phyloP scores from a whole-genome alignment of 2,888 invertebrate genomes.

The Drosophila lacicola region DNA sequence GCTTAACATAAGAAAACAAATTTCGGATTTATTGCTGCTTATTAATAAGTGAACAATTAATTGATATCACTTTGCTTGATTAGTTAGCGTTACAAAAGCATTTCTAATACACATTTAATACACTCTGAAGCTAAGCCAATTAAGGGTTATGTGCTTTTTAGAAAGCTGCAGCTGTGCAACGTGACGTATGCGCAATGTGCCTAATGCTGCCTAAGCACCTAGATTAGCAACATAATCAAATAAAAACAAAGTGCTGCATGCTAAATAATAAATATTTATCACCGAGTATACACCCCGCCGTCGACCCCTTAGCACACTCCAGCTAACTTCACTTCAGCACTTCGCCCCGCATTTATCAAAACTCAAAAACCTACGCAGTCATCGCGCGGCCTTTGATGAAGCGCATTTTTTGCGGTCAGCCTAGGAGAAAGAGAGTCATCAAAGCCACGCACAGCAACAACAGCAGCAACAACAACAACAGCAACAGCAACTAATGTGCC shows the following conservation, averaged over 20 bases:
- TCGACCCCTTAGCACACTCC: neutral
- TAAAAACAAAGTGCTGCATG: conserved; percentile 33
- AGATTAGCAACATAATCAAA: conserved; percentile 34
- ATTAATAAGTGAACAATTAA: too few relatives aligned
- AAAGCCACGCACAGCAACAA: conserved; percentile 56
- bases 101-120: neutral
- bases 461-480: conserved; percentile 23
- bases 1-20: too few relatives aligned
- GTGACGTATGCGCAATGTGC: conserved; percentile 53
- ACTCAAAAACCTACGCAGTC: conserved; percentile 70
- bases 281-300: conserved; percentile 22
- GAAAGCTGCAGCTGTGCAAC: conserved; percentile 21
- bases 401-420: conserved; percentile 66
- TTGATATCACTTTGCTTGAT: too few relatives aligned
- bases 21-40: too few relatives aligned
- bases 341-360: conserved; percentile 47
- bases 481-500: conserved; percentile 66
- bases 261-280: conserved; percentile 62
- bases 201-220: conserved; percentile 30
- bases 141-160: conserved; percentile 3
- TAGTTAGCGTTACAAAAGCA: too few relatives aligned
- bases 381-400: conserved; percentile 71
- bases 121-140: neutral
- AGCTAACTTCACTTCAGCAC: neutral
- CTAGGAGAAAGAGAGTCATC: conserved; percentile 70